Base-by-base conservation (phyloP, 2,888 invertebrate genomes). In the Capitulum mitella region DNA sequence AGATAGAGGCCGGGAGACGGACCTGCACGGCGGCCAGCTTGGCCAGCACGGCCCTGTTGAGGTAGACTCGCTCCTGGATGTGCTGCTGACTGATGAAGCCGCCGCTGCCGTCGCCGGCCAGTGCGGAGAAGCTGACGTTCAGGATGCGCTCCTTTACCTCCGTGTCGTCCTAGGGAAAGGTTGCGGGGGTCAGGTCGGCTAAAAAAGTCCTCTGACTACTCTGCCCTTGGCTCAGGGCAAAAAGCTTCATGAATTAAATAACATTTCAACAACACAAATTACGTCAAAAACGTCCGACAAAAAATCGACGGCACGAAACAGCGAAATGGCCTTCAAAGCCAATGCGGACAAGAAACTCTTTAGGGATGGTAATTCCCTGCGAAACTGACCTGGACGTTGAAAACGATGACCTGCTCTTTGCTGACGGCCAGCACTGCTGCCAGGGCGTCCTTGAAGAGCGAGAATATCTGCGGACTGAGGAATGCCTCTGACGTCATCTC, bases 401-500 rank as follows among this genome's bases (percentile, higher is more conserved):
- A 97, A 26, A 97, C 88, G 84, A 93, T 95, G 79, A 98, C 93
- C 84, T 96, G 95, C 84, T 96, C 95, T 84, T 93, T 92, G 0
- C 95, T 94, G 80, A 95, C 95, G 0, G 95, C 95, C 83, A 93
- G 93, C 80, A 97, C 95, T 0, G 94, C 95, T 0, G 97, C 95
- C 70, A 98, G 86, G 0, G 94, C 97, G 83, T 97, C 95, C 0
- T 95, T 87, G 84, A 98, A 97, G 86, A 93, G 95, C 26, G 92
- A 90, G 26, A 95, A 87, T 22, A 97, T 80, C 43, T 51, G 86
- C 0, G 95, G 96, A 0, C 96, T 95, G 1, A 98, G 88, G 85
- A 98, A 97, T 6, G 93, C 93, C 83, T 95, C 93, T 77, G 93
- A 93, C 0, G 95, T 95, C 94, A 97, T 96, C 83, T 95, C 94